Evolutionary conservation across 1,140 invertebrate genomes (phyloP).

Genomic region (Penaeus indicus): DNA sequence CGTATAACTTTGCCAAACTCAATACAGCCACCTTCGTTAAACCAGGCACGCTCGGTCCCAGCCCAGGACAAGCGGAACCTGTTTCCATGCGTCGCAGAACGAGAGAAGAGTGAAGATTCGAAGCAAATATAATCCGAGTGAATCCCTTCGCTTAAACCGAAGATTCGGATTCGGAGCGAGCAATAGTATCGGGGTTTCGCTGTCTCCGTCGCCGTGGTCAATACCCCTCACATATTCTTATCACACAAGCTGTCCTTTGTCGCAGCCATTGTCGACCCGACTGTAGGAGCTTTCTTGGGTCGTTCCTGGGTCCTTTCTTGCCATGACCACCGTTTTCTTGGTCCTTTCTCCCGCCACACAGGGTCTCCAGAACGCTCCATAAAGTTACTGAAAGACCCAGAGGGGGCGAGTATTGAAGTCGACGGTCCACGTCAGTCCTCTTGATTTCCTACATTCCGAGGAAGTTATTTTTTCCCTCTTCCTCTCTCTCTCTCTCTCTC

Average conservation of each 20-base stretch:
- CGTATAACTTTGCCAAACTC: conserved; percentile 58
- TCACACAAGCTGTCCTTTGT: conserved; percentile 58
- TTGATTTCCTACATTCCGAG: neutral
- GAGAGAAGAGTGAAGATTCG: no score
- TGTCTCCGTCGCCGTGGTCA: neutral
- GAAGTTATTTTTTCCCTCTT: no score
- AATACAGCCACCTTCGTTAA: conserved; percentile 46
- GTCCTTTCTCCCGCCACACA: conserved; percentile 63
- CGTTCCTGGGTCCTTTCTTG: conserved; percentile 62
- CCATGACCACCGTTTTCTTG: conserved; percentile 64
- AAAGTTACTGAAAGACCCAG: conserved; percentile 60
- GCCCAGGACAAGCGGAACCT: no score
- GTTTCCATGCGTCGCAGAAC: no score
- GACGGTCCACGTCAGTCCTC: conserved; percentile 49
- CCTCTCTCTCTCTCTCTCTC: no score
- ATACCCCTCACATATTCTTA: conserved; percentile 58
- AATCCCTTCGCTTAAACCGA: no score
- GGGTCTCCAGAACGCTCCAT: conserved; percentile 62
- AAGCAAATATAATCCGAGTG: no score
- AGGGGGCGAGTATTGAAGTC: conserved; percentile 49
- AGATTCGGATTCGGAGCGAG: neutral
- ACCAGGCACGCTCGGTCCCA: neutral
- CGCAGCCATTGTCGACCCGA: conserved; percentile 52
- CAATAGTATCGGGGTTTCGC: conserved; percentile 40
- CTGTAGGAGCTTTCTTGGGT: conserved; percentile 61